Base-by-base conservation (phyloP, 2,113 vertebrate species). In the Myocastor coypus region DNA sequence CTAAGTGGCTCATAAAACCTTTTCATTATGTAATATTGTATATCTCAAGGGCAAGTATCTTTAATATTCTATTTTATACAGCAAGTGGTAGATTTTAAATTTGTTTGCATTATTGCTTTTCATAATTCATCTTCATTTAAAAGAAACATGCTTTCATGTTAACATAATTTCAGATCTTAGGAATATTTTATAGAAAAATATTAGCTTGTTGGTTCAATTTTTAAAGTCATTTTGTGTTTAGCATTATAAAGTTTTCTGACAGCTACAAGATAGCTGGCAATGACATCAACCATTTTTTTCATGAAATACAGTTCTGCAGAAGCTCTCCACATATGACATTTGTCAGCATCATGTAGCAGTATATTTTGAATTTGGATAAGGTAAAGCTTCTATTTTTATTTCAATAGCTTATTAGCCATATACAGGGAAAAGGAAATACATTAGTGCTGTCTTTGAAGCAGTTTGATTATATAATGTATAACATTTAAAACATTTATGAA, bases 1-100 rank as follows among this genome's bases (percentile, higher is more conserved):
- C 85, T 96, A 97, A 96, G 61, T 97, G 80, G 85, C 73, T 96
- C 68, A 92, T 96, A 95, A 96, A 97, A 94, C 86, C 83, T 84
- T n/a, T 91, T 96, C 59, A 94, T 94, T 84, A 75, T 89, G 12
- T 89, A 96, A 83, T 92, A 84, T 57, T 89, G n/a, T 94, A 9
- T 57, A 87, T 95, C 87, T 96, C 82, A 95, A 95, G 83, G 78
- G 69, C 55, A 94, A 77, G 34, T 52, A 61, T 69, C 28, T 82
- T 75, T 78, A 97, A 95, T 81, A 90, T 81, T 92, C 34, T 57
- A 50, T 90, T 96, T 94, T 94, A 59, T 66, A 88, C 22, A 59
- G 3, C 24, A 9, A 94, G 55, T 66, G 40, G 82, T 93, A 66
- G 52, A 30, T 89, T 96, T 96, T 91, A 80, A 78, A 57, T 93